Evolutionary conservation across 2,888 invertebrate species (phyloP), one percentile per base, ranked within the genome.

Genomic region (Lordiphosa andalusiaca): DNA sequence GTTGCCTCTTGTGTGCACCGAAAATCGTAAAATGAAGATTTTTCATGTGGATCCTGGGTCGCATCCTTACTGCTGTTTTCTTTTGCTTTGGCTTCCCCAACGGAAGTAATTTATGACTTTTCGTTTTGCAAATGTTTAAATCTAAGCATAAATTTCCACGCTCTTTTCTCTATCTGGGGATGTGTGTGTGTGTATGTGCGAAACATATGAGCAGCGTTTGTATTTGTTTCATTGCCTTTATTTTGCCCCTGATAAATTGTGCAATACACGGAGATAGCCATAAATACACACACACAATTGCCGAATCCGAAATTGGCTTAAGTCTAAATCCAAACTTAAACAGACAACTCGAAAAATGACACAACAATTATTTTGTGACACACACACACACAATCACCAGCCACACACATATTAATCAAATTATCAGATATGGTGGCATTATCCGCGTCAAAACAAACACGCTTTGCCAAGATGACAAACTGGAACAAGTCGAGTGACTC

Each of bases 1-100:
- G 47, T 38, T 25, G 35, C 49, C 3, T 6, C 39, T 36, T 53
- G 57, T 64, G 63, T 68, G 55, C 41, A 19, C 74, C 65, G 59
- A 71, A 80, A 83, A 83, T 84, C 85, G 82, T 84, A 83, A 84
- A 83, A 82, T 82, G 77, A 83, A 82, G 82, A 82, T 82, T 84
- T 82, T 82, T 83, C 82, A 84, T 83, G 84, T 71, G 82, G 80
- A 75, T 84, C 74, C 76, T 56, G 65, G 71, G 71, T 67, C 62
- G 63, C 60, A 61, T 47, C 61, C 63, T 53, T 71, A 63, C 59
- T 58, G 54, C 63, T 55, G 59, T 62, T 66, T 80, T 70, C 81
- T 80, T 67, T 81, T 65, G 67, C 73, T 71, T 78, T 82, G 74
- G 67, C 72, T 84, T 76, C 70, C 76, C 75, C 65, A 73, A 59